phyloP scores from a whole-genome alignment of 2,888 invertebrate genomes.

The Mythimna vitellina region DNA sequence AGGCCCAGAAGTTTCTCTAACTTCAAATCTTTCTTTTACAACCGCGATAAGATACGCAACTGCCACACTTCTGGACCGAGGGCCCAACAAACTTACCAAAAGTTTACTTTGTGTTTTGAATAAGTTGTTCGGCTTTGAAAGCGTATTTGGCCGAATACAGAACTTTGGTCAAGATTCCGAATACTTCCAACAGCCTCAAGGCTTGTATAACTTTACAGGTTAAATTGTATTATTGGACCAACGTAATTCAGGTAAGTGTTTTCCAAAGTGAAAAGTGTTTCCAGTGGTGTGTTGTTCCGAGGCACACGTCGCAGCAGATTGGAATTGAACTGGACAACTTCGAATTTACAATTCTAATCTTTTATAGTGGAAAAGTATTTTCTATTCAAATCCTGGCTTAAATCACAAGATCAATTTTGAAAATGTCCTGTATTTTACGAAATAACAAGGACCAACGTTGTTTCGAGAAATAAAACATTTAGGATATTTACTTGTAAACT shows the following conservation, averaged over 20 bases:
- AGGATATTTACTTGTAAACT: neutral
- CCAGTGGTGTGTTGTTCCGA: neutral
- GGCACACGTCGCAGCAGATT: neutral
- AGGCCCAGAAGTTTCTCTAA: constrained; percentile 55
- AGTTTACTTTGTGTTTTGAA: constrained; percentile 65
- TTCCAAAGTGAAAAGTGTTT: constrained; percentile 21
- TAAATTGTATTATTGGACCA: constrained; percentile 41
- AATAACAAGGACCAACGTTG: neutral
- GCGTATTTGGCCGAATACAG: constrained; percentile 35
- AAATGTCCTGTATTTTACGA: neutral
- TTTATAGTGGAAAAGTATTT: constrained; percentile 11
- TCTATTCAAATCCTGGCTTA: constrained; percentile 14
- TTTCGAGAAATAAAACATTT: neutral
- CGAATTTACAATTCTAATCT: constrained; percentile 19
- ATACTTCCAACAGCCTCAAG: constrained; percentile 40
- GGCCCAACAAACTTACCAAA: constrained; percentile 41
- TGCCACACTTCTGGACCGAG: constrained; percentile 45
- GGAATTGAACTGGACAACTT: constrained; percentile 18
- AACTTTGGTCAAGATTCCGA: constrained; percentile 50
- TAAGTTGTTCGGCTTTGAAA: constrained; percentile 51
- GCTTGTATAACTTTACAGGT: constrained; percentile 28
- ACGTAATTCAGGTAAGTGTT: constrained; percentile 43
- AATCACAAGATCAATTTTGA: neutral
- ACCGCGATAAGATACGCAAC: constrained; percentile 65
- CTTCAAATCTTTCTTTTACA: constrained; percentile 65